Evolutionary conservation across 2,797 vertebrate genomes (phyloP).

Genomic region (Numenius phaeopus): DNA sequence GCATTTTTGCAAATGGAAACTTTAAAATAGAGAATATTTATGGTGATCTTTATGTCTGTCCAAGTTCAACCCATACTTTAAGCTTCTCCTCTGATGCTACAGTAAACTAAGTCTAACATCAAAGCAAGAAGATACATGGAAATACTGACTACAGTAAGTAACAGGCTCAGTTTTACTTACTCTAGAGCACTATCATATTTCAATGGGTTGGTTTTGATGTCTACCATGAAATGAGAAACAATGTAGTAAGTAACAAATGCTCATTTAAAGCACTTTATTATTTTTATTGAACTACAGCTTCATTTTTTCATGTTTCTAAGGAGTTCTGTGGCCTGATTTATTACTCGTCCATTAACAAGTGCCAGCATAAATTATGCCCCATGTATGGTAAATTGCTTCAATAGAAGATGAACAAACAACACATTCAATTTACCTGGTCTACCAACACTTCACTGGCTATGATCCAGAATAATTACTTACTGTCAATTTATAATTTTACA

Average conservation of each 20-base stretch:
- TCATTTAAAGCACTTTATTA: constrained; percentile 77
- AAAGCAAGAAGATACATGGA: constrained; percentile 49
- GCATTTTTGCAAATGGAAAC: constrained; percentile 27
- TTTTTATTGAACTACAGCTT: constrained; percentile 62
- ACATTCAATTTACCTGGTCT: not conserved
- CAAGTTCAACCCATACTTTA: constrained; percentile 24
- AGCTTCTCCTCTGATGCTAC: constrained; percentile 17
- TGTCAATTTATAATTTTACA: not conserved
- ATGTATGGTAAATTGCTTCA: not conserved
- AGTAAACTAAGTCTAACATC: constrained; percentile 33
- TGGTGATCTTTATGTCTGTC: constrained; percentile 34
- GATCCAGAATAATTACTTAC: not conserved
- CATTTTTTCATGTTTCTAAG: constrained; percentile 17
- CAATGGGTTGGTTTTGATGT: constrained; percentile 1
- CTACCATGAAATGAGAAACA: constrained; percentile 40
- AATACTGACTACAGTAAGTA: constrained; percentile 43
- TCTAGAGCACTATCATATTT: constrained; percentile 8
- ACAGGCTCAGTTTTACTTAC: constrained; percentile 43
- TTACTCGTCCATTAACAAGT: not conserved
- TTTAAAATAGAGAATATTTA: constrained; percentile 69
- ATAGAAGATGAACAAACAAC: not conserved
- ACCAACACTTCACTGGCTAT: not conserved
- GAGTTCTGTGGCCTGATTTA: constrained; percentile 27
- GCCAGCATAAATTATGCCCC: not conserved
- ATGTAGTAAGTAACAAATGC: constrained; percentile 39